Conservation (phyloP, 2,888 invertebrate genomes). For the Tetragonula carbonaria region DNA sequence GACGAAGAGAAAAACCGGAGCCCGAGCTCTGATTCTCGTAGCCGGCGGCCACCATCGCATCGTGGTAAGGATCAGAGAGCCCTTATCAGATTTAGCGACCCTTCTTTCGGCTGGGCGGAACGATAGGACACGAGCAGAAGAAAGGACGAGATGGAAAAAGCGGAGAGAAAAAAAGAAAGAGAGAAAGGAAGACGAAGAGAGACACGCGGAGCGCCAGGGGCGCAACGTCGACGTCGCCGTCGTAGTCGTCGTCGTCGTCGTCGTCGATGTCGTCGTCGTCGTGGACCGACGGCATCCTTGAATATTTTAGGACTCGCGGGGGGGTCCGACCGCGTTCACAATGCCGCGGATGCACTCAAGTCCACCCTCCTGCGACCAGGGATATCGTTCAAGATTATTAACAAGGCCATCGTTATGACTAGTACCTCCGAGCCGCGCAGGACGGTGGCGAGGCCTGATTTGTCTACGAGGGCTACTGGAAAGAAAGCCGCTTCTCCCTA, state of each 20-base stretch:
- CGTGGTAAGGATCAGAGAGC: conserved; percentile 80
- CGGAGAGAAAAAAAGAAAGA: neutral
- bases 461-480: conserved; percentile 58
- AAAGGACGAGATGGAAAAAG: conserved; percentile 27
- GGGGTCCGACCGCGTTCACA: conserved; percentile 73
- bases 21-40: conserved; percentile 53
- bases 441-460: conserved; percentile 59
- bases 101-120: conserved; percentile 69
- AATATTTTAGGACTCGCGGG: conserved; percentile 82
- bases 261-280: conserved; percentile 66
- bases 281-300: conserved; percentile 74
- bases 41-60: conserved; percentile 65
- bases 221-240: conserved; percentile 64
- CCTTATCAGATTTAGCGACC: conserved; percentile 83
- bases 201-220: conserved; percentile 40
- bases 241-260: conserved; percentile 64
- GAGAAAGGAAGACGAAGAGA: conserved; percentile 15
- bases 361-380: conserved; percentile 69
- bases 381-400: conserved; percentile 79
- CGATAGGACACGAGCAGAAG: conserved; percentile 50
- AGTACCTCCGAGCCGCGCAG: conserved; percentile 54
- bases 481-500: conserved; percentile 57
- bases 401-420: conserved; percentile 81
- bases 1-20: conserved; percentile 8
- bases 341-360: conserved; percentile 77